These are phyloP conservation scores for Pachycephus smyrnensis DNA, from an alignment of 2,888 invertebrate species.

Conservation along the genomic window DNA sequence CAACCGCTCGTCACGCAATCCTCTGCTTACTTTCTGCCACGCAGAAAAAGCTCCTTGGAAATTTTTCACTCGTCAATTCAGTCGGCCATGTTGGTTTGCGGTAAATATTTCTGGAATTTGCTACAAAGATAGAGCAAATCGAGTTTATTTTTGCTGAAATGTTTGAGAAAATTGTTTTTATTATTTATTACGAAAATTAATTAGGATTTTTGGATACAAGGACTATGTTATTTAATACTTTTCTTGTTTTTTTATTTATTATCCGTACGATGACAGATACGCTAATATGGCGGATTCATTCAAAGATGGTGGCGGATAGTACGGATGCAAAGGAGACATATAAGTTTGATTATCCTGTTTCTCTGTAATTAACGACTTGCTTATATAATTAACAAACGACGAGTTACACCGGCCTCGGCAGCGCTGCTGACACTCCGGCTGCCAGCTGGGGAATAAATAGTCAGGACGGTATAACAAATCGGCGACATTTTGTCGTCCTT, in stretches of 20 bases:
- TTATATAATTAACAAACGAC: background rate
- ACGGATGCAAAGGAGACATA: background rate
- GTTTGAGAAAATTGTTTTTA: background rate
- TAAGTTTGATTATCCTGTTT: background rate
- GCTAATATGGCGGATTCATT: background rate
- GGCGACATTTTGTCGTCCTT: background rate
- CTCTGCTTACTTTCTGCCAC: background rate
- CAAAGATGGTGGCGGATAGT: background rate
- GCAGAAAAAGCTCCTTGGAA: background rate
- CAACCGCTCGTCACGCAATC: constrained; percentile 41
- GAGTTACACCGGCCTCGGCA: background rate
- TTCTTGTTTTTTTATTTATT: background rate
- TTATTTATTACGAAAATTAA: background rate
- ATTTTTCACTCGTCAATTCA: background rate
- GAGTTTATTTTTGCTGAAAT: background rate
- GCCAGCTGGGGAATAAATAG: background rate
- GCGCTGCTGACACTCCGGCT: background rate
- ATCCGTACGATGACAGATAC: background rate
- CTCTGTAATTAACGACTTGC: background rate
- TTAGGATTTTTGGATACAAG: background rate
- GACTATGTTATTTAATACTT: background rate
- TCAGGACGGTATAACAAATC: background rate
- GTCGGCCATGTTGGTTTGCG: background rate
- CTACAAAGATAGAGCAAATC: background rate
- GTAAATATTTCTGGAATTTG: background rate